Conservation (phyloP, 2,888 invertebrate species). For the Tenthredo amoena region DNA sequence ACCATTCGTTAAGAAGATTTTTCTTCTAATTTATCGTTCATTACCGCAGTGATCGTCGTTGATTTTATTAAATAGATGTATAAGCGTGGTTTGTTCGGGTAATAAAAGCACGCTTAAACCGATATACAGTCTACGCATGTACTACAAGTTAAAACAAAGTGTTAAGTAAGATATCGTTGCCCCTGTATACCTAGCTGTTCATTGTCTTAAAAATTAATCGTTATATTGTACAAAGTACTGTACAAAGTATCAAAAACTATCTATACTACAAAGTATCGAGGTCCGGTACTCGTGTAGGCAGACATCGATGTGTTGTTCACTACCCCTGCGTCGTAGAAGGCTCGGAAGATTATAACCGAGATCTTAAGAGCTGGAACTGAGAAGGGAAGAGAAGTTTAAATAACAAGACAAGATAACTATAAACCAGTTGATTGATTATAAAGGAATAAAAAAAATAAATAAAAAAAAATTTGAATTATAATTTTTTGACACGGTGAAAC, state of each 20-base stretch:
- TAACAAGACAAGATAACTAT: background rate
- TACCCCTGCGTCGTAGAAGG: background rate
- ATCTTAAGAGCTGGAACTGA: background rate
- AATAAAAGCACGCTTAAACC: background rate
- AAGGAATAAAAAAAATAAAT: background rate
- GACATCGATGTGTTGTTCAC: background rate
- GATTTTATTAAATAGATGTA: background rate
- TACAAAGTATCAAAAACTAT: background rate
- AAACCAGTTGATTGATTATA: background rate
- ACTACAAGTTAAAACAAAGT: background rate
- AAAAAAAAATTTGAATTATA: background rate
- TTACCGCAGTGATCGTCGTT: background rate
- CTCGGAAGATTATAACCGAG: background rate
- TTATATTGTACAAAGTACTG: background rate
- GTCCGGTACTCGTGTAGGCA: background rate
- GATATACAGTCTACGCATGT: background rate
- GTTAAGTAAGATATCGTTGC: background rate
- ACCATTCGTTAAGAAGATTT: background rate
- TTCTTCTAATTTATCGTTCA: background rate
- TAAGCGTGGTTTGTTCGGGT: background rate
- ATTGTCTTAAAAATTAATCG: background rate
- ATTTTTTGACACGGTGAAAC: conserved; percentile 25
- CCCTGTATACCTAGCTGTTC: background rate
- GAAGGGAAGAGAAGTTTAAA: background rate
- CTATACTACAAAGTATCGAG: background rate